Percentiles rank a stretch among this genome's conserved stretches.
These are phyloP conservation scores for Todiramphus chloris DNA, from an alignment of 2,113 vertebrate species.

Conservation along the genomic window DNA sequence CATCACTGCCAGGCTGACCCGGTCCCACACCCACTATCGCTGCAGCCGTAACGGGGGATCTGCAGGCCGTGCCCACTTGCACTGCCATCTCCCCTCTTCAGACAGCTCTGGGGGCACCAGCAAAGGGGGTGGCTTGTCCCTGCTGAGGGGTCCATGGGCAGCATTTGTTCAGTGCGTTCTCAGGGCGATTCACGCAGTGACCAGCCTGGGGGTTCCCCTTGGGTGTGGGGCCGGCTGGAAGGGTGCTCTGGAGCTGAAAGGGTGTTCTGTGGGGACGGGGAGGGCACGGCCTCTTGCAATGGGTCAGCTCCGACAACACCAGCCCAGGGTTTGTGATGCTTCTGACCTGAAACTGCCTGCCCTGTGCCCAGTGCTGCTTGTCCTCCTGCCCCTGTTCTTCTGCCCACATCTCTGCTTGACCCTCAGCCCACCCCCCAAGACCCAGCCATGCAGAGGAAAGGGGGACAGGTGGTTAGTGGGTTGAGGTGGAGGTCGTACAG, in stretches of 20 bases:
- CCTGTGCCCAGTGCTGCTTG: fast-evolving
- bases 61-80: fast-evolving
- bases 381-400: background rate
- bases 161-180: background rate
- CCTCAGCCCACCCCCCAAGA: background rate
- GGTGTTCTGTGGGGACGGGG: background rate
- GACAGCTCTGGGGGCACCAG: background rate
- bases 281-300: fast-evolving
- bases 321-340: background rate
- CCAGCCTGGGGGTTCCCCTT: background rate
- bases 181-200: background rate
- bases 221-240: fast-evolving
- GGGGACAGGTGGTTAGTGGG: background rate
- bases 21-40: fast-evolving
- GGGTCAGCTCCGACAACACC: background rate
- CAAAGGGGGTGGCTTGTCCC: background rate
- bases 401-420: background rate
- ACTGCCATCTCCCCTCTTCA: background rate
- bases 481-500: background rate
- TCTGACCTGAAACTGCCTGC: background rate
- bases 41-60: background rate
- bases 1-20: fast-evolving
- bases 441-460: background rate
- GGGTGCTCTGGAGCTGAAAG: background rate
- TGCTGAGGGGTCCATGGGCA: fast-evolving